Evolutionary conservation across 2,888 invertebrate genomes (phyloP), one percentile per base, ranked within the genome.

Genomic region (Teleiodes luculella): DNA sequence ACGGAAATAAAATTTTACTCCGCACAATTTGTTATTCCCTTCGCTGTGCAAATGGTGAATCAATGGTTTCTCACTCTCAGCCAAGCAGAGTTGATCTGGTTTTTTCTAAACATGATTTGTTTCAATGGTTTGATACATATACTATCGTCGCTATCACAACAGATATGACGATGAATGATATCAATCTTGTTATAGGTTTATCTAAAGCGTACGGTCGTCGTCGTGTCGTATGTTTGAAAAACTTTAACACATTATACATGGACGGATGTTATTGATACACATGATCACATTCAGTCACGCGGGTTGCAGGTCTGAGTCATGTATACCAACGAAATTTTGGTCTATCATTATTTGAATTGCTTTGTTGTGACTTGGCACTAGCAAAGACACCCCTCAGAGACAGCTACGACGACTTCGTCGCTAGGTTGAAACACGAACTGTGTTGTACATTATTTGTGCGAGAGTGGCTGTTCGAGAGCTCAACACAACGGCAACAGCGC

Each of bases 1-100:
- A 61, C 58, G 60, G 60, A 66, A 66, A 70, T 66, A 66, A 64
- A 64, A 60, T 57, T 58, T 55, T 54, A 57, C 58, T 59, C 56
- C 53, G 60, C 59, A 56, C 56, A 55, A 57, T 64, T 60, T 60
- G 52, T 56, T 62, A 55, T 60, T 57, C 45, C 54, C 46, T 41
- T 20, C 18, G 18, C 39, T 41, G 16, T 41, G 36, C 14, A 13
- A 14, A 36, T 36, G 14, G 18, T 10, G 2, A 11, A 41, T 20
- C 20, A 20, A 41, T 10, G 39, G 39, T 41, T 41, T 41, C 10
- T 24, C 24, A 24, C 18, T 39, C 10, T 24, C 24, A 24, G 8
- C 18, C 8, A 39, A 16, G 16, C 18, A 39, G 16, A 41, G 39
- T 18, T 18, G 39, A 18, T 41, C 18, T 20, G 39, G 16, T 39